Evolutionary conservation across 2,888 invertebrate genomes (phyloP).

Genomic region (Drosophila picticornis): DNA sequence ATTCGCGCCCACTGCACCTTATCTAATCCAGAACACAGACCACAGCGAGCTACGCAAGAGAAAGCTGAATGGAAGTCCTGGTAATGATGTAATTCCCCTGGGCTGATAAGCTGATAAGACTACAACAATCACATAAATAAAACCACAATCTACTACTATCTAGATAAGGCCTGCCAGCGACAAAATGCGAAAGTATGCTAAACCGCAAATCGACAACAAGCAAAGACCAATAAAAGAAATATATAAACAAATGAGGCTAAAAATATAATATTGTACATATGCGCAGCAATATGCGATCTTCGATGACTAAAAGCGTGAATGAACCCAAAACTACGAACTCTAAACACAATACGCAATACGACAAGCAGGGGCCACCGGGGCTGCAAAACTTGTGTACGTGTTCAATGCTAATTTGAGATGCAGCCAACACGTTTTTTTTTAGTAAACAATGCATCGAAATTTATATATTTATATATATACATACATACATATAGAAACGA

Average conservation of each 20-base stretch:
- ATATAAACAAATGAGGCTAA: conserved; percentile 21
- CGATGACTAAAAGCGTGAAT: conserved; percentile 56
- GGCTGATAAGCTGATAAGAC: conserved; percentile 61
- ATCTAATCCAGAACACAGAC: conserved; percentile 21
- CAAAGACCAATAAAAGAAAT: conserved; percentile 5
- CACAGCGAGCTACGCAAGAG: conserved; percentile 23
- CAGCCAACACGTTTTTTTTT: conserved; percentile 27
- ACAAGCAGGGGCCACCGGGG: not conserved
- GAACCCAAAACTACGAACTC: conserved; percentile 36
- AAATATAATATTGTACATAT: conserved; percentile 40
- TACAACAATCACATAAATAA: conserved; percentile 39
- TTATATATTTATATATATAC: not conserved
- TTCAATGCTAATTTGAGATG: conserved; percentile 42
- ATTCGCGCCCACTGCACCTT: conserved; percentile 18
- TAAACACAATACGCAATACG: not conserved
- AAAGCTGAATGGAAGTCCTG: conserved; percentile 58
- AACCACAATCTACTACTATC: conserved; percentile 1
- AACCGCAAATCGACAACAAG: conserved; percentile 16
- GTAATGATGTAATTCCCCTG: conserved; percentile 8
- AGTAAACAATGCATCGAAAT: not conserved
- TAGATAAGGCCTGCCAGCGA: conserved; percentile 34
- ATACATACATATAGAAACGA: not conserved
- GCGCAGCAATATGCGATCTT: conserved; percentile 39
- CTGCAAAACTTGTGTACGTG: conserved; percentile 41
- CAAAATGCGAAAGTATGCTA: conserved; percentile 47